Conservation (phyloP, 1,140 invertebrate species). For the Sminthurides bifidus region DNA sequence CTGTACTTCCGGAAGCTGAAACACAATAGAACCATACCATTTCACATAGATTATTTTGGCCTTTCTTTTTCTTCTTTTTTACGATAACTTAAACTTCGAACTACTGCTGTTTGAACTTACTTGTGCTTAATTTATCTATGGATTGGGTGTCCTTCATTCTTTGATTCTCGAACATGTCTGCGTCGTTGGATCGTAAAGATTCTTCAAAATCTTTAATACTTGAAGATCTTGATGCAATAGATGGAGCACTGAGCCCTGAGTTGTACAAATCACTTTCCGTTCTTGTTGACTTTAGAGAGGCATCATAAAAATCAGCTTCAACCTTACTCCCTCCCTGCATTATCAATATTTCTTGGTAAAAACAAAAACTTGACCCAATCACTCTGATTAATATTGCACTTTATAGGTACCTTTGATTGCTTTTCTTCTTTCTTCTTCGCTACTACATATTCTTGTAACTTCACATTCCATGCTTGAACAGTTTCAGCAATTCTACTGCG, state of each 20-base stretch:
- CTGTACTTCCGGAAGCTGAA: constrained; percentile 15
- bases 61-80: too few relatives aligned
- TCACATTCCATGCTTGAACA: constrained; percentile 53
- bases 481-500: constrained; percentile 52
- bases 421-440: constrained; percentile 45
- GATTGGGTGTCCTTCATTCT: not conserved
- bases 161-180: not conserved
- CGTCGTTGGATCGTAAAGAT: constrained; percentile 1
- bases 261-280: constrained; percentile 25
- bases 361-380: not conserved
- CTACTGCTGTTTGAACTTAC: not conserved
- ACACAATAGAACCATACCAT: not conserved
- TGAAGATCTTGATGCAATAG: not conserved
- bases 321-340: not conserved
- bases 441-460: constrained; percentile 41
- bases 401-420: constrained; percentile 33
- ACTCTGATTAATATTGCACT: not conserved
- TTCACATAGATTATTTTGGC: too few relatives aligned
- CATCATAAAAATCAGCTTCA: constrained; percentile 5
- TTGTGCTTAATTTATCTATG: constrained; percentile 1
- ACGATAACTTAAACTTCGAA: not conserved
- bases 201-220: constrained; percentile 18
- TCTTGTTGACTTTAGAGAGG: not conserved
- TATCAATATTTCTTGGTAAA: not conserved
- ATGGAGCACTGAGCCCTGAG: not conserved